phyloP scores from a whole-genome alignment of 2,797 vertebrate genomes.

The Ficedula albicollis region DNA sequence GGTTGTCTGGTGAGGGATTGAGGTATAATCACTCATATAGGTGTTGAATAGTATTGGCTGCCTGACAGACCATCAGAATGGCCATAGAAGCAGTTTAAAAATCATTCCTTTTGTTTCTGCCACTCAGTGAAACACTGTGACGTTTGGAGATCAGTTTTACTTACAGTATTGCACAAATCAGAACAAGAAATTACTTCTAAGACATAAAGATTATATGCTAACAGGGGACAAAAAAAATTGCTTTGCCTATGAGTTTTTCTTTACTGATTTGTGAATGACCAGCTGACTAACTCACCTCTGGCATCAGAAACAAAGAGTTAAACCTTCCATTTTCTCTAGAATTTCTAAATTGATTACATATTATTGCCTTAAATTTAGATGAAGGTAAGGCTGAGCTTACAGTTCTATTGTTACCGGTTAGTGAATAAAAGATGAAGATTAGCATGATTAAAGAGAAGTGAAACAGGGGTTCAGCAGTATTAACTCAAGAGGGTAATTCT shows the following conservation, averaged over 20 bases:
- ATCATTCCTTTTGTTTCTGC: conserved; percentile 21
- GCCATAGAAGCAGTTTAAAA: conserved; percentile 12
- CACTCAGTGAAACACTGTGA: not conserved
- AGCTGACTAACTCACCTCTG: not conserved
- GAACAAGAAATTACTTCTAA: not conserved
- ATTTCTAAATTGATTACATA: not conserved
- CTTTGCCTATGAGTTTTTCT: not conserved
- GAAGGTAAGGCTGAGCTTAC: conserved; percentile 18
- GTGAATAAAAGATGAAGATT: conserved; percentile 67
- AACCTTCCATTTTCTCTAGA: not conserved
- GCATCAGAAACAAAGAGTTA: not conserved
- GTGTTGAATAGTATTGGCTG: conserved; percentile 60
- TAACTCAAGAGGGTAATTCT: conserved; percentile 42
- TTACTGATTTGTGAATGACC: not conserved
- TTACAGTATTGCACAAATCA: not conserved
- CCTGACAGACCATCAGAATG: conserved; percentile 39
- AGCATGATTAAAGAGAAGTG: conserved; percentile 41
- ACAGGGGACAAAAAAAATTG: rapidly evolving
- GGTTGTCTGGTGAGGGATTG: conserved; percentile 52
- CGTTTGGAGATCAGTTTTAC: not conserved
- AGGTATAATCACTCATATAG: conserved; percentile 61
- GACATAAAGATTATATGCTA: not conserved
- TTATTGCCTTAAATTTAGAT: not conserved
- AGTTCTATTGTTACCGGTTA: conserved; percentile 20
- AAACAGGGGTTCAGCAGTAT: conserved; percentile 10